A percentile compares a stretch with the other conserved stretches of the same genome.
These are phyloP conservation scores for Huso huso DNA, from an alignment of 2,797 vertebrate genomes.

Conservation along the genomic window DNA sequence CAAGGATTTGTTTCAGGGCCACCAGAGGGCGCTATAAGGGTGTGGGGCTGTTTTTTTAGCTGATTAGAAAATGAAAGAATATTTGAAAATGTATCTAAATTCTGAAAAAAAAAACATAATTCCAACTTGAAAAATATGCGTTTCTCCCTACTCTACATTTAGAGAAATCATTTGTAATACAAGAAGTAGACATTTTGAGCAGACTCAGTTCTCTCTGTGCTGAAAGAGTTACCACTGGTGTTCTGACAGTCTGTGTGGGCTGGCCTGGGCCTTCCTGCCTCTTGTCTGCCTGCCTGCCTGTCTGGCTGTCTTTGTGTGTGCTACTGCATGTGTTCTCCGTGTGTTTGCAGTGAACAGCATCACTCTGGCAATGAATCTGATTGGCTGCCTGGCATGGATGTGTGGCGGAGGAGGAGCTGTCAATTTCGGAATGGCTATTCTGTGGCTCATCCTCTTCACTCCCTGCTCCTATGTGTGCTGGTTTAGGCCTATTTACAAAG, in stretches of 20 bases:
- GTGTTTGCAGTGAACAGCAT: conserved; percentile 80
- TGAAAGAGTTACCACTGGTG: background rate
- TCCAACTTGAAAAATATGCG: no score
- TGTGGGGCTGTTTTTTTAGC: no score
- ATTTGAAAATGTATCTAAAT: no score
- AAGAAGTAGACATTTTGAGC: background rate
- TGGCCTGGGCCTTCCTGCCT: background rate
- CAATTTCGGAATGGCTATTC: conserved; percentile 95
- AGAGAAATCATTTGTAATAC: conserved; percentile 9
- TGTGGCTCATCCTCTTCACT: conserved; percentile 96
- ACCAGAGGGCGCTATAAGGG: no score
- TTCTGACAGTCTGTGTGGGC: no score
- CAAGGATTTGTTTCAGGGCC: no score
- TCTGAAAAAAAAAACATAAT: no score
- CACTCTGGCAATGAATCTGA: conserved; percentile 87
- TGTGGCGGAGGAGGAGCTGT: conserved; percentile 90
- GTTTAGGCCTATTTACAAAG: conserved; percentile 98
- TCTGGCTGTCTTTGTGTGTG: background rate
- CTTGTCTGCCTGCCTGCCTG: background rate
- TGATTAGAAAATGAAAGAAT: no score
- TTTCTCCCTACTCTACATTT: background rate
- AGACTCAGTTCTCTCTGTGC: background rate
- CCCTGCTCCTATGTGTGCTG: conserved; percentile 98
- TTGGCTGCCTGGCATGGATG: conserved; percentile 95
- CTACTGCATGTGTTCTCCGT: conserved; percentile 19